Base-by-base conservation (phyloP, 2,113 vertebrate species). In the Chloropsis cyanopogon region DNA sequence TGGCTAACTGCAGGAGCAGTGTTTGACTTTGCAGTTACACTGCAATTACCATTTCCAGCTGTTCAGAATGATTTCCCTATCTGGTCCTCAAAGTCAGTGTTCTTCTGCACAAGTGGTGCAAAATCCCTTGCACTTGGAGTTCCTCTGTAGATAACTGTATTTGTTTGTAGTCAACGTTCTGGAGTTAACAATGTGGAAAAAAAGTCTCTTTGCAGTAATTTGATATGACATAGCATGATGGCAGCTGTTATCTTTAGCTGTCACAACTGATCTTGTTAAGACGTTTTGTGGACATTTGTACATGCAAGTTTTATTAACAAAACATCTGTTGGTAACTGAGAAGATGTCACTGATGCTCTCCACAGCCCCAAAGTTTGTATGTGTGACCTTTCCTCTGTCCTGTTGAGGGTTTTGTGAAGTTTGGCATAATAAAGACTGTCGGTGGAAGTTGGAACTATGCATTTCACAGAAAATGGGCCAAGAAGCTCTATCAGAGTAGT, bases 281-380 rank as follows among this genome's bases (percentile, higher is more conserved):
- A 94, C 97, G 90, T 96, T 91, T 94, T 88, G 93, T 93, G 90
- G 97, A 98, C 94, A 72, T 97, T 97, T 97, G 97, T 98, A 95
- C 97, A 97, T 95, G 96, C 94, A 96, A 97, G 96, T 97, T 96
- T 97, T 98, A 96, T 97, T 97, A 98, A 97, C 94, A 97, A 97
- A 97, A 93, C 92, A 93, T 97, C 92, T 97, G 96, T 88, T 97
- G 95, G 94, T 72, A 94, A 82, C 73, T 78, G 92, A 87, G 73
- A 94, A 41, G 90, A 94, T 89, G 42, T 95, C 92, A 92, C 97
- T 95, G 96, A 85, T 91, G 73, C 64, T 92, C 86, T 95, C 88
- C 91, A 46, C 88, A 49, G 89, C 77, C 37, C 85, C 14, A 12
- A 9, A 41, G 72, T 88, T 80, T 56, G 24, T 25, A 11, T 64